Conservation (phyloP, 2,113 vertebrate genomes). For the Lepisosteus osseus region DNA sequence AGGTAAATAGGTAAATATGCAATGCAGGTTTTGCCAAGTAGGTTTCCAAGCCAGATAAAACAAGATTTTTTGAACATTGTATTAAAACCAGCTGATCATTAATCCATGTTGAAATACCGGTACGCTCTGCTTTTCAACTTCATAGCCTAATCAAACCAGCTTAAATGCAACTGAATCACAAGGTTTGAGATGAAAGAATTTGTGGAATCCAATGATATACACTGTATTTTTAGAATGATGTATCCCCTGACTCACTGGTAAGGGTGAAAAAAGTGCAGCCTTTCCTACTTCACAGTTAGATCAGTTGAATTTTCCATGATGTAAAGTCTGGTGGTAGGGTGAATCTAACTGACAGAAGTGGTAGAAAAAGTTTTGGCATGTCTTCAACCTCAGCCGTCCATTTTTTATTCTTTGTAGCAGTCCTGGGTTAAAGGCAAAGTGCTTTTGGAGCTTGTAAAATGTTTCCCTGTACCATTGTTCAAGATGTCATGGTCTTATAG, state of each 20-base stretch:
- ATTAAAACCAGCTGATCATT: constrained; percentile 71
- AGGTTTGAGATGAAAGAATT: constrained; percentile 81
- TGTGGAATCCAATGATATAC: constrained; percentile 82
- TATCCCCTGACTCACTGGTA: constrained; percentile 66
- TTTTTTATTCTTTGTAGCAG: constrained; percentile 6
- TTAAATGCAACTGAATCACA: constrained; percentile 82
- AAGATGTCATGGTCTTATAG: too few species aligned
- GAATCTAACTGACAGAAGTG: constrained; percentile 49
- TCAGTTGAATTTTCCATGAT: constrained; percentile 69
- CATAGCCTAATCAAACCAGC: constrained; percentile 58
- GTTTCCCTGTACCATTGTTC: too few species aligned
- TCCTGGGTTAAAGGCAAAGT: too few species aligned
- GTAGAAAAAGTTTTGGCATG: constrained; percentile 52
- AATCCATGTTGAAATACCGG: constrained; percentile 61
- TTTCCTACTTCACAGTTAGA: constrained; percentile 48
- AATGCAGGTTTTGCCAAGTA: constrained; percentile 44
- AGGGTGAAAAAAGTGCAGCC: constrained; percentile 46
- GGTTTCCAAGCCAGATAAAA: constrained; percentile 50
- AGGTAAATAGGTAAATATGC: constrained; percentile 53
- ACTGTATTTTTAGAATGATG: constrained; percentile 90
- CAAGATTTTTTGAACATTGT: constrained; percentile 55
- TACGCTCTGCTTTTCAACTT: constrained; percentile 59
- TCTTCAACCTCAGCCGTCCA: constrained; percentile 43
- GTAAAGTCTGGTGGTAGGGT: constrained; percentile 55
- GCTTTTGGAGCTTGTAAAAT: too few species aligned